Conservation (phyloP, 35 echinoderm and acorn worm genomes). For the Strongylocentrotus purpuratus region DNA sequence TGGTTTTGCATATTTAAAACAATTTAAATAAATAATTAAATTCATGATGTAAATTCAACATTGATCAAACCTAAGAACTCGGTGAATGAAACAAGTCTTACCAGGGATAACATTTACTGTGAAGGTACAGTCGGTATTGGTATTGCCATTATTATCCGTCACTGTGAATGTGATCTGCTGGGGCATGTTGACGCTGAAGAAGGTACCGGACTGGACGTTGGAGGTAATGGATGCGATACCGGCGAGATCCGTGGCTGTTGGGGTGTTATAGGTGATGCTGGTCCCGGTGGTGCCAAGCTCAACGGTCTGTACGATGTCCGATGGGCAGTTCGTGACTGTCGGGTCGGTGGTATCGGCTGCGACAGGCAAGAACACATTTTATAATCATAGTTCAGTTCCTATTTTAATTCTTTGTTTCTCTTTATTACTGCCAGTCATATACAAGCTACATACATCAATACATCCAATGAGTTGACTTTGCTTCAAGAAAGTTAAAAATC, state of each 20-base stretch:
- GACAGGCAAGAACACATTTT: background rate
- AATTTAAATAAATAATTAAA: too few relatives aligned
- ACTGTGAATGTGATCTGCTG: background rate
- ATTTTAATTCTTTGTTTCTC: background rate
- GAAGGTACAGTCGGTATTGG: background rate
- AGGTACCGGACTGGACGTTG: conserved; percentile 25
- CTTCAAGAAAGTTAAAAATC: too few relatives aligned
- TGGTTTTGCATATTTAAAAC: too few relatives aligned
- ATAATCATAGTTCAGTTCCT: background rate
- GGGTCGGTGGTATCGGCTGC: conserved; percentile 27
- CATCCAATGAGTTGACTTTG: too few relatives aligned
- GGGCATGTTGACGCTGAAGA: background rate
- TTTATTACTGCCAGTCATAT: background rate
- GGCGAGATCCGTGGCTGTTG: conserved; percentile 32
- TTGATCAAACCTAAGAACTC: too few relatives aligned
- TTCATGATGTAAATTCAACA: too few relatives aligned
- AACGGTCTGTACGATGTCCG: conserved; percentile 13
- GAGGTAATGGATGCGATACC: background rate
- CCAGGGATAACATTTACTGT: background rate
- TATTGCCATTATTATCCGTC: background rate
- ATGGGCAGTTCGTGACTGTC: background rate
- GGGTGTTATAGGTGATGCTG: background rate
- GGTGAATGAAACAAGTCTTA: background rate
- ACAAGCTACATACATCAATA: too few relatives aligned
- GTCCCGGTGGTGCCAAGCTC: conserved; percentile 39